These are phyloP conservation scores for Pseudoatta argentina DNA, from an alignment of 1,140 invertebrate species.

Conservation along the genomic window DNA sequence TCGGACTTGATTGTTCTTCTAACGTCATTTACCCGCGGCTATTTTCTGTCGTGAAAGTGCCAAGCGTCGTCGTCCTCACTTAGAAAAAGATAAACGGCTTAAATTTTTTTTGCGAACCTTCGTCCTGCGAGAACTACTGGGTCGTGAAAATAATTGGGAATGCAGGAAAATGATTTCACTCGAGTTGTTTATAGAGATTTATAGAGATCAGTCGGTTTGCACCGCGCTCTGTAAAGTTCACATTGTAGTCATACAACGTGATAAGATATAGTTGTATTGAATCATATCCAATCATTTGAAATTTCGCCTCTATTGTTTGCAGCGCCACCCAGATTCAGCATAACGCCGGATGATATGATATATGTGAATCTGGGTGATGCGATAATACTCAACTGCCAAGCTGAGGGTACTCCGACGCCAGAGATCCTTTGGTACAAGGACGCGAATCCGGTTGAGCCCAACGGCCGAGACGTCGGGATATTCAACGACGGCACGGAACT, in stretches of 20 bases:
- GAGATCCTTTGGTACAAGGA: constrained; percentile 97
- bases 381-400: constrained; percentile 97
- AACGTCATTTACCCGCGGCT: constrained; percentile 55
- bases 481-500: constrained; percentile 97
- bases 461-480: constrained; percentile 92
- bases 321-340: constrained; percentile 96
- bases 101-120: constrained; percentile 25
- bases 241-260: neutral
- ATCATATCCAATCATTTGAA: constrained; percentile 12
- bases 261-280: neutral
- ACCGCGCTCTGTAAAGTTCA: neutral
- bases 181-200: neutral
- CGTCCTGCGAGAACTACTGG: neutral
- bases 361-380: constrained; percentile 98
- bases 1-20: constrained; percentile 65
- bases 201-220: neutral
- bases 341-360: constrained; percentile 96
- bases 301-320: constrained; percentile 58
- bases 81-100: constrained; percentile 36
- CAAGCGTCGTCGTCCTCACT: constrained; percentile 22
- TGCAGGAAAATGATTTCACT: neutral
- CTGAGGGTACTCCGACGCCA: constrained; percentile 95
- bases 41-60: constrained; percentile 29
- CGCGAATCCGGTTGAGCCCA: constrained; percentile 95
- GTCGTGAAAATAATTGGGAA: constrained; percentile 23